These are phyloP conservation scores for Monochamus saltuarius DNA, from an alignment of 1,140 invertebrate species.

Conservation along the genomic window DNA sequence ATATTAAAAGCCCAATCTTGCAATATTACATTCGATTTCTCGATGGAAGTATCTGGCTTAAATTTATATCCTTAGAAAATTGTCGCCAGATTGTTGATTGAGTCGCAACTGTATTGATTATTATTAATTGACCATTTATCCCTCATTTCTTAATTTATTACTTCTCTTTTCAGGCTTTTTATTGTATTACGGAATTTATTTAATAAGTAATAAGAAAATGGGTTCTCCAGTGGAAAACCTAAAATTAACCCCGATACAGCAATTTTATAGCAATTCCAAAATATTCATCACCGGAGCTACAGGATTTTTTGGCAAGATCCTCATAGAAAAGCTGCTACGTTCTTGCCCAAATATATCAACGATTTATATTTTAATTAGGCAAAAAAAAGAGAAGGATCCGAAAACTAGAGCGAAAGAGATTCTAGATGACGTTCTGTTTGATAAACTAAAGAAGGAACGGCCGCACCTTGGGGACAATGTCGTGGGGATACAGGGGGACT, in stretches of 20 bases:
- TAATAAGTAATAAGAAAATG: too few relatives aligned
- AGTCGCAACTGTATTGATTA: too few relatives aligned
- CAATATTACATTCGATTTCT: too few relatives aligned
- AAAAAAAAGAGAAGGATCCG: slow-evolving; percentile 74
- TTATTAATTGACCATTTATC: too few relatives aligned
- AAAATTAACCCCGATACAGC: slow-evolving; percentile 42
- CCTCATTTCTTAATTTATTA: too few relatives aligned
- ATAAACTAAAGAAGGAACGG: slow-evolving; percentile 30
- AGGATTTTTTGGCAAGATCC: slow-evolving; percentile 65
- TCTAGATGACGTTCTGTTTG: slow-evolving; percentile 59
- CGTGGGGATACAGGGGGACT: slow-evolving; percentile 65
- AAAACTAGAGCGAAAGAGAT: slow-evolving; percentile 62
- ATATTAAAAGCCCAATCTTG: too few relatives aligned
- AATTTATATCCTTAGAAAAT: too few relatives aligned
- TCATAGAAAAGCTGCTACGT: slow-evolving; percentile 81
- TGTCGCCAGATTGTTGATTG: too few relatives aligned
- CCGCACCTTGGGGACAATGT: slow-evolving; percentile 70
- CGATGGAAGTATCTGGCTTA: too few relatives aligned
- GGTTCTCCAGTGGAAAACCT: too few relatives aligned
- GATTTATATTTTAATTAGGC: slow-evolving; percentile 76
- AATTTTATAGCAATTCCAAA: slow-evolving; percentile 60
- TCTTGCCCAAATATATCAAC: slow-evolving; percentile 71
- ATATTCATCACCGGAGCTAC: slow-evolving; percentile 72
- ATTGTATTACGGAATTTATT: too few relatives aligned
- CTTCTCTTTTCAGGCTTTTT: too few relatives aligned